phyloP scores from a whole-genome alignment of 2,113 vertebrate genomes.

The Alouatta palliata region DNA sequence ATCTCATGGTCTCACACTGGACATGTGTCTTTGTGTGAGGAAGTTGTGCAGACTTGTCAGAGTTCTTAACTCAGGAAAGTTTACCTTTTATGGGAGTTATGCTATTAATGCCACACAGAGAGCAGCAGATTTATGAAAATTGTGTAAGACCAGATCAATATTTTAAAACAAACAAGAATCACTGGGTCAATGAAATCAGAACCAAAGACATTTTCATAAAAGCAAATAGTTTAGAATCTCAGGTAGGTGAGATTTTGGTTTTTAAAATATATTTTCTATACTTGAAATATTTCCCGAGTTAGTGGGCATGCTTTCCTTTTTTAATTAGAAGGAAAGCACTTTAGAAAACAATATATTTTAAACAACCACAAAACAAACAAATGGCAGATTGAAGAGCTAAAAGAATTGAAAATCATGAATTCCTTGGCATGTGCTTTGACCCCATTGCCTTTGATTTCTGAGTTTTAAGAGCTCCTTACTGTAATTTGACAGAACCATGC shows the following conservation, averaged over 20 bases:
- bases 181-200: constrained; percentile 9
- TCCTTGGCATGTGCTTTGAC: background rate
- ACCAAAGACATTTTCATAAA: constrained; percentile 23
- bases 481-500: constrained; percentile 30
- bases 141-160: background rate
- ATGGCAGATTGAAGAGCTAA: background rate
- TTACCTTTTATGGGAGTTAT: background rate
- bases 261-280: constrained; percentile 7
- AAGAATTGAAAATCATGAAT: constrained; percentile 7
- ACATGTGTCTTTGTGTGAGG: background rate
- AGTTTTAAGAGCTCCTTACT: constrained; percentile 30
- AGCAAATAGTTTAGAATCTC: background rate
- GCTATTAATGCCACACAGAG: background rate
- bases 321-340: background rate
- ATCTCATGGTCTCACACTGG: background rate
- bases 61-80: background rate
- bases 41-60: background rate
- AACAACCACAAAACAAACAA: constrained; percentile 19
- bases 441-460: constrained; percentile 26
- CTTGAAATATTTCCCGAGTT: constrained; percentile 15
- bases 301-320: background rate
- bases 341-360: background rate
- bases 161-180: constrained; percentile 50
- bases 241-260: constrained; percentile 6
- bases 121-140: background rate